These are phyloP conservation scores for Erebia ligea DNA, from an alignment of 2,888 invertebrate species.

Conservation along the genomic window DNA sequence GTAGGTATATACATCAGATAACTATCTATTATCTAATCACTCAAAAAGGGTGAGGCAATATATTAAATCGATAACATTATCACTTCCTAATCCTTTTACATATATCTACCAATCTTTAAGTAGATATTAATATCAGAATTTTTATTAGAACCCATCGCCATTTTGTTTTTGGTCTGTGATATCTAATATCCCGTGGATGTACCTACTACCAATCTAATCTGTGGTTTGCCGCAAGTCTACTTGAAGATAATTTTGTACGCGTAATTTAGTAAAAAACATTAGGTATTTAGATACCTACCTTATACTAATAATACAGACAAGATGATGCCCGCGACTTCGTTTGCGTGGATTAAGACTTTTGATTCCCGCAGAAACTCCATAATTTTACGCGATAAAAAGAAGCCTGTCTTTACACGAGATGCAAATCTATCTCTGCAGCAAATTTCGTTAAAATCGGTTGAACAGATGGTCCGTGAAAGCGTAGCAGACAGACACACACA, in stretches of 20 bases:
- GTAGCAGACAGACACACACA: no score
- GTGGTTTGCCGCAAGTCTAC: constrained; percentile 30
- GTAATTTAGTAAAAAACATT: constrained; percentile 25
- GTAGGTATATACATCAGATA: background rate
- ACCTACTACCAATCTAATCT: constrained; percentile 19
- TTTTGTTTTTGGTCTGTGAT: constrained; percentile 24
- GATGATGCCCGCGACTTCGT: no score
- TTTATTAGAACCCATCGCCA: constrained; percentile 22
- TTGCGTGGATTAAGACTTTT: no score
- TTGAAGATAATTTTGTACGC: constrained; percentile 33
- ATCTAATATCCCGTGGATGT: constrained; percentile 22
- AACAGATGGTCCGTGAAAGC: no score
- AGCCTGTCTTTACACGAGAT: no score
- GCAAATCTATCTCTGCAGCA: no score
- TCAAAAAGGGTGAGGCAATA: constrained; percentile 22
- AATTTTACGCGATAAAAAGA: no score
- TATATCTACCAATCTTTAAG: constrained; percentile 7
- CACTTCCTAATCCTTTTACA: constrained; percentile 23
- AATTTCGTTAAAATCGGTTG: no score
- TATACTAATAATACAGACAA: no score
- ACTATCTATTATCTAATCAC: constrained; percentile 18
- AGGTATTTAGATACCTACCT: no score
- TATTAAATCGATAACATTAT: constrained; percentile 21
- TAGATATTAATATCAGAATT: constrained; percentile 15
- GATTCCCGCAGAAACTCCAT: no score